Evolutionary conservation across 2,797 vertebrate genomes (phyloP).

Genomic region (Cryptoprocta ferox): DNA sequence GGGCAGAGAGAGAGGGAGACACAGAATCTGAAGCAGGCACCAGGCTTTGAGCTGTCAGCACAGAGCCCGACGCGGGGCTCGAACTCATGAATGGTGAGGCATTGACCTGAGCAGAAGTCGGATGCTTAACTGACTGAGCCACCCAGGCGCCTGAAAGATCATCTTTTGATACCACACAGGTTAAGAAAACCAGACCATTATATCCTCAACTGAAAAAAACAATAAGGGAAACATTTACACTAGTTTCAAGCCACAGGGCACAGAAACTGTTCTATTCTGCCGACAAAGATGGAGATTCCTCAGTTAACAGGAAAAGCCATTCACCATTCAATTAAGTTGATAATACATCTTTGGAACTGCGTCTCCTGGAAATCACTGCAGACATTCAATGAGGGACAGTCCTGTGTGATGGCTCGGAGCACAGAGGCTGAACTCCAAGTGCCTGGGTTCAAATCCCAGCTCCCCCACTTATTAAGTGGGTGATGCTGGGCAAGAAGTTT

Average conservation of each 20-base stretch:
- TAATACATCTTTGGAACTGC: background rate
- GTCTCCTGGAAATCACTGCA: background rate
- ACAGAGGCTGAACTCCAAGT: background rate
- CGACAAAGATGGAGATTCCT: background rate
- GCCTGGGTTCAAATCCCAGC: background rate
- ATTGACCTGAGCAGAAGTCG: too few relatives aligned
- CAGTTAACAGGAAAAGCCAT: background rate
- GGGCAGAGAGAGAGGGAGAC: too few relatives aligned
- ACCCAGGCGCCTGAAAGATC: background rate
- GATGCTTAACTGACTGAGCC: too few relatives aligned
- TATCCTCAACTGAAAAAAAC: background rate
- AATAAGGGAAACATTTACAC: background rate
- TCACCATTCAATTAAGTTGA: background rate
- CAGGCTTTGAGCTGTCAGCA: too few relatives aligned
- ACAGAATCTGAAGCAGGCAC: too few relatives aligned
- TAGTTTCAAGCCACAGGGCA: background rate
- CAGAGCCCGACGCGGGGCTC: rapidly evolving
- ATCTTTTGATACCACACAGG: background rate
- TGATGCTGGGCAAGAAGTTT: background rate
- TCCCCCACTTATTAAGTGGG: too few relatives aligned
- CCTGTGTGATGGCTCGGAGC: background rate
- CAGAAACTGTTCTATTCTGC: background rate
- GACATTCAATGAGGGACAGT: background rate
- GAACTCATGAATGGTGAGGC: too few relatives aligned
- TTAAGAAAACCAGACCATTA: background rate